Evolutionary conservation across 2,113 vertebrate genomes (phyloP), one percentile per base, ranked within the genome.

Genomic region (Tapirus terrestris): DNA sequence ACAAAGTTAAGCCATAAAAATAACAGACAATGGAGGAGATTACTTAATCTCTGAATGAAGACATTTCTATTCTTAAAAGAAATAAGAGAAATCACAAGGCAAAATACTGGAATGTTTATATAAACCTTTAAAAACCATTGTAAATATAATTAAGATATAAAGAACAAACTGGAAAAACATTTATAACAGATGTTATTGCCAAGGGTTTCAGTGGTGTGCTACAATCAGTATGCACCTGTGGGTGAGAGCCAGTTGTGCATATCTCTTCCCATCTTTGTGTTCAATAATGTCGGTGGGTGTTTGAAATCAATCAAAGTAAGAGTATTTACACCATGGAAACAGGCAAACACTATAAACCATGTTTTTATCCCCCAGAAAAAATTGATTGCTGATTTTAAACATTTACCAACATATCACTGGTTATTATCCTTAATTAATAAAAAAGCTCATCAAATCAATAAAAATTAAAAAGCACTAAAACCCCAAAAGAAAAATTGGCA

Each of bases 381-480:
- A 65, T 10, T 58, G 18, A 17, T 20, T 75, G 36, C 65, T 77
- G 6, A 79, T 81, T 84, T 91, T 91, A 85, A 94, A 84, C 36
- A 84, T 51, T 94, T 95, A 65, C 6, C 9, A 76, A n/a, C 18
- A 5, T 17, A 68, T 23, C 31, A 21, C 4, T 83, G 8, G 20
- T 84, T 92, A 73, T 73, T 89, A 58, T 36, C 45, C 43, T 92
- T 92, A 94, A 45, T 82, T 92, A 63, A 58, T 48, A 82, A 58
- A 87, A 92, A 39, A 58, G 11, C 16, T 81, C 33, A 91, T 72
- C 61, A 83, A 82, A 79, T 56, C 31, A 72, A 61, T 53, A 95
- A 86, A 13, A 91, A 95, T 85, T 73, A 81, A 86, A 97, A 96
- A 82, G n/a, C 12, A 53, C 67, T 86, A 77, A 96, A 73, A 48